phyloP scores from a whole-genome alignment of 2,888 invertebrate genomes.

The Ophion obscuratus region DNA sequence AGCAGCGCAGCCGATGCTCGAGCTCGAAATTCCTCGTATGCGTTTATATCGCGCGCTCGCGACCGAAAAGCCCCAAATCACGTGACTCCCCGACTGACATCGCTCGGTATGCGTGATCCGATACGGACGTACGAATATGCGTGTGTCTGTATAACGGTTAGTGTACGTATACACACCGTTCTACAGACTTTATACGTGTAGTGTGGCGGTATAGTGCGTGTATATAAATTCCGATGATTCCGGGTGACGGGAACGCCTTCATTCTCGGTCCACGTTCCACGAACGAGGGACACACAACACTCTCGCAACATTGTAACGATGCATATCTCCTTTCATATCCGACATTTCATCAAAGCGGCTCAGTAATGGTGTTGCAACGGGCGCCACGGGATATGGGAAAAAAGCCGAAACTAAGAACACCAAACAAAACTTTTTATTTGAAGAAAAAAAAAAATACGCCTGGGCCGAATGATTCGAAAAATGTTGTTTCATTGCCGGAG shows the following conservation, averaged over 20 bases:
- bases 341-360: slow-evolving; percentile 9
- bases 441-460: too few relatives aligned
- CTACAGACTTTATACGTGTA: background rate
- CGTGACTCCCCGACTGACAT: background rate
- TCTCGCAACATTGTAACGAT: slow-evolving; percentile 21
- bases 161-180: slow-evolving; percentile 4
- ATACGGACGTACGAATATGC: background rate
- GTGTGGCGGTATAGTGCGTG: background rate
- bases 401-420: too few relatives aligned
- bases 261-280: slow-evolving; percentile 20
- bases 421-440: too few relatives aligned
- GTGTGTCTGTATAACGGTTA: background rate
- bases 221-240: slow-evolving; percentile 42
- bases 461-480: too few relatives aligned
- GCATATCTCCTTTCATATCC: slow-evolving; percentile 12
- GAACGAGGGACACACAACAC: background rate
- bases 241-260: slow-evolving; percentile 32
- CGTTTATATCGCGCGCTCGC: slow-evolving; percentile 6
- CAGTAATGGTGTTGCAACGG: background rate
- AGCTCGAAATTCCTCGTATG: slow-evolving; percentile 24
- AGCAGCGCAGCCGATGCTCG: slow-evolving; percentile 2
- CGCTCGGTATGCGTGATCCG: background rate
- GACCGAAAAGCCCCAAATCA: slow-evolving; percentile 12
- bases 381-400: too few relatives aligned
- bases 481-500: too few relatives aligned